Conservation (phyloP, 2,888 invertebrate genomes). For the Acleris literana region DNA sequence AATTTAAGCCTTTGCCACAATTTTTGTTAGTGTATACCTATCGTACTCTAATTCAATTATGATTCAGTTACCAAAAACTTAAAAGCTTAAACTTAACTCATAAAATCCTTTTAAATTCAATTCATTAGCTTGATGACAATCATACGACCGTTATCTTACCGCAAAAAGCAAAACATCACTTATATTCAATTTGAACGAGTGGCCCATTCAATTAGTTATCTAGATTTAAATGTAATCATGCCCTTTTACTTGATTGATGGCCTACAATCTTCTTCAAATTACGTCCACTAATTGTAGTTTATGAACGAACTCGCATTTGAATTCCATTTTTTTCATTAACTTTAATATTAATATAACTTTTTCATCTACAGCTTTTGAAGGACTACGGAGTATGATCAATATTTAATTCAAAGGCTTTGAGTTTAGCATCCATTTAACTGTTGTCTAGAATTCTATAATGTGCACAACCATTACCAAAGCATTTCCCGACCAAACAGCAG, state of each 20-base stretch:
- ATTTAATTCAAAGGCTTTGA: neutral
- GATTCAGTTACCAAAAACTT: neutral
- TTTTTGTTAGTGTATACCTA: too few relatives aligned
- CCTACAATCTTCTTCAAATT: constrained; percentile 68
- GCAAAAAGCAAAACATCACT: constrained; percentile 64
- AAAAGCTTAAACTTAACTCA: neutral
- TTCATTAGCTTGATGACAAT: constrained; percentile 33
- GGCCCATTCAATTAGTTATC: constrained; percentile 78
- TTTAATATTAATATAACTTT: constrained; percentile 10
- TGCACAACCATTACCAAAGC: constrained; percentile 32
- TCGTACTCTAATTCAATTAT: too few relatives aligned
- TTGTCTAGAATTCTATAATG: constrained; percentile 28
- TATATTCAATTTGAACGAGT: constrained; percentile 76
- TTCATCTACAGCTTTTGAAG: neutral
- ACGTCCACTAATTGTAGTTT: constrained; percentile 64
- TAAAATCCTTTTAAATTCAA: constrained; percentile 8
- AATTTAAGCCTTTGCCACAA: too few relatives aligned
- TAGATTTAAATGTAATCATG: constrained; percentile 76
- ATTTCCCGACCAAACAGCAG: constrained; percentile 30
- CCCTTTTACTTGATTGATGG: constrained; percentile 78
- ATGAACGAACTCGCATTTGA: constrained; percentile 53
- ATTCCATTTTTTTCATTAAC: constrained; percentile 54
- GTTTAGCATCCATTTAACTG: neutral
- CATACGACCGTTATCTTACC: constrained; percentile 35
- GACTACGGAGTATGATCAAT: neutral